Percentiles rank a stretch among this genome's conserved stretches.
Conservation (phyloP, 2,888 invertebrate species). For the Stenolophus ochropezus region DNA sequence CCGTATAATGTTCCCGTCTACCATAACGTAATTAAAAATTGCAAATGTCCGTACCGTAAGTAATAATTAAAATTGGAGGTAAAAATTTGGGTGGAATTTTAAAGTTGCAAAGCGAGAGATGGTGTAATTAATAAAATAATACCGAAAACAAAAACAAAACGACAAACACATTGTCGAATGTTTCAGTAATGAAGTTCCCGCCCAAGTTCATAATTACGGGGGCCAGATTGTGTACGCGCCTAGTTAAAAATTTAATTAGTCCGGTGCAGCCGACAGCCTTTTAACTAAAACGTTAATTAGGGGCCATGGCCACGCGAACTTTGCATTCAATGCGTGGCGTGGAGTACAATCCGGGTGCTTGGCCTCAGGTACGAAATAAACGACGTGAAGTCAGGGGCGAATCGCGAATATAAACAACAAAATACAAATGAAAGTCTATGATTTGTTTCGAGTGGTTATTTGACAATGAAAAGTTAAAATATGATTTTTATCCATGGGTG, state of each 20-base stretch:
- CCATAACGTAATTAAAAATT: not conserved
- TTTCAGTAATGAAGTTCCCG: constrained; percentile 10
- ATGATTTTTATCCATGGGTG: too few relatives aligned
- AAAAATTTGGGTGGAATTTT: not conserved
- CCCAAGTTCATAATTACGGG: constrained; percentile 30
- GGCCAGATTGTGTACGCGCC: not conserved
- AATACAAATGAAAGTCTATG: too few relatives aligned
- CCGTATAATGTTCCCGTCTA: not conserved
- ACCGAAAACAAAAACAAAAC: not conserved
- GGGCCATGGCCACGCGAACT: constrained; percentile 9
- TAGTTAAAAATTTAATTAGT: constrained; percentile 57
- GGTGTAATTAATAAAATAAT: not conserved
- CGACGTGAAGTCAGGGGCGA: too few relatives aligned
- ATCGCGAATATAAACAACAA: too few relatives aligned
- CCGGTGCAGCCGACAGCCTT: constrained; percentile 27
- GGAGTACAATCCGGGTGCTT: too few relatives aligned
- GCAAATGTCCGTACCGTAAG: not conserved
- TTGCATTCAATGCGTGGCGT: constrained; percentile 22
- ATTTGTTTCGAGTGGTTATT: too few relatives aligned
- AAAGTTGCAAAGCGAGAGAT: not conserved
- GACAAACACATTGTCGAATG: constrained; percentile 31
- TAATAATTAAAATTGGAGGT: not conserved
- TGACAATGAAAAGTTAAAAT: too few relatives aligned
- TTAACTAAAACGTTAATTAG: constrained; percentile 55
- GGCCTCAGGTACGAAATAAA: too few relatives aligned